A percentile compares a stretch with the other conserved stretches of the same genome.
Evolutionary conservation across 2,797 vertebrate species (phyloP).

Genomic region (Thunnus albacares): DNA sequence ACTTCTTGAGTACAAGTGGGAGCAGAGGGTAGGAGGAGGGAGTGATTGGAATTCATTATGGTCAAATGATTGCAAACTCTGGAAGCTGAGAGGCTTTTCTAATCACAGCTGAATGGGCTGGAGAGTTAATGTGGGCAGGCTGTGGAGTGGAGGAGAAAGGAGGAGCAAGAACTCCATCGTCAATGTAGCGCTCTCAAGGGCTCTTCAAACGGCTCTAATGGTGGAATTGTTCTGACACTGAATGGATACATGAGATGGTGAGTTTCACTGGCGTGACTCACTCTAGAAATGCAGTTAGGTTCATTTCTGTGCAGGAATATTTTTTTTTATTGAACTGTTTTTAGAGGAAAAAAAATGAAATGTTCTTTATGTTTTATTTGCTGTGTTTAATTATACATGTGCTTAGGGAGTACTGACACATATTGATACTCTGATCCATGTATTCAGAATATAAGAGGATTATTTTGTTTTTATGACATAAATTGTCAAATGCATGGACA

Average conservation of each 20-base stretch:
- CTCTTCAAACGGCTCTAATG: conserved; percentile 78
- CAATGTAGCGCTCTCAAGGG: conserved; percentile 72
- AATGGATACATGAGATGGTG: conserved; percentile 74
- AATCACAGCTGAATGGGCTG: conserved; percentile 86
- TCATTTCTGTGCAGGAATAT: conserved; percentile 34
- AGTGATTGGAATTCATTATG: conserved; percentile 89
- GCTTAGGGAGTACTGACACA: background rate
- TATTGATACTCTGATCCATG: background rate
- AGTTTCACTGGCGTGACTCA: conserved; percentile 61
- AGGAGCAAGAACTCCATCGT: conserved; percentile 75
- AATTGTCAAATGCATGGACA: conserved; percentile 1
- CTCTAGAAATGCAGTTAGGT: conserved; percentile 46
- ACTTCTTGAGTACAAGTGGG: conserved; percentile 77
- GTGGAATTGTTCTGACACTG: conserved; percentile 81
- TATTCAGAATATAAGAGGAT: background rate
- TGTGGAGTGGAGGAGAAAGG: conserved; percentile 77
- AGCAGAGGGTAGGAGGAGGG: conserved; percentile 79
- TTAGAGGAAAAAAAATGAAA: conserved; percentile 28
- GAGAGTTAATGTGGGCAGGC: conserved; percentile 82
- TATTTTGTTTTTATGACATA: background rate
- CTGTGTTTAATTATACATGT: background rate
- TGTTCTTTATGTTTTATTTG: conserved; percentile 4
- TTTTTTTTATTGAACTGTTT: conserved; percentile 24
- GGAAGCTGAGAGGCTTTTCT: conserved; percentile 86
- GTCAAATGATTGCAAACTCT: conserved; percentile 89